phyloP scores from a whole-genome alignment of 2,888 invertebrate species.

The Aleiodes testaceus region DNA sequence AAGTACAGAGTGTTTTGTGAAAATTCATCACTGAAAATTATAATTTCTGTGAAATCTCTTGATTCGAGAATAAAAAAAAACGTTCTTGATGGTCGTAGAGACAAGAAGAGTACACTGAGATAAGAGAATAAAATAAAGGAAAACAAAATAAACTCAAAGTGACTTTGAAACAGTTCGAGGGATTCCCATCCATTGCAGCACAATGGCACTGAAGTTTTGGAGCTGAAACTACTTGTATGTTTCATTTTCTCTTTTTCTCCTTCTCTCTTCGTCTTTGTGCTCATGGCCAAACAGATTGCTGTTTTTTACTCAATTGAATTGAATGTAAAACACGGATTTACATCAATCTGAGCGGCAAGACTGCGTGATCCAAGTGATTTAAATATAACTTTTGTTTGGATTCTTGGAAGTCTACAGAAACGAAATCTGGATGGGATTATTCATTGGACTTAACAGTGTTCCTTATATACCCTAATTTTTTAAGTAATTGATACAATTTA shows the following conservation, averaged over 20 bases:
- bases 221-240: constrained; percentile 40
- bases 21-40: too few relatives aligned
- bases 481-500: too few relatives aligned
- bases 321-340: constrained; percentile 73
- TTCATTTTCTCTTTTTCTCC: neutral
- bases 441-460: too few relatives aligned
- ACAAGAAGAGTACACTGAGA: neutral
- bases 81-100: neutral
- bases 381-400: constrained; percentile 61
- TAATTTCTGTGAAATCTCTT: too few relatives aligned
- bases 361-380: constrained; percentile 72
- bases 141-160: constrained; percentile 9
- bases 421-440: too few relatives aligned
- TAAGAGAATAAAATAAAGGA: neutral
- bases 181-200: constrained; percentile 37
- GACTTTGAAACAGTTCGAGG: constrained; percentile 53
- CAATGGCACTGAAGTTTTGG: constrained; percentile 28
- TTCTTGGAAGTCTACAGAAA: neutral
- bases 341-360: constrained; percentile 70
- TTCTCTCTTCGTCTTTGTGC: too few relatives aligned
- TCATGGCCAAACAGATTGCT: too few relatives aligned
- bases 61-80: too few relatives aligned
- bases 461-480: too few relatives aligned
- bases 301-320: constrained; percentile 72
- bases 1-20: too few relatives aligned